Evolutionary conservation across 2,113 vertebrate species (phyloP), one percentile per base, ranked within the genome.

Genomic region (Nycticebus coucang): DNA sequence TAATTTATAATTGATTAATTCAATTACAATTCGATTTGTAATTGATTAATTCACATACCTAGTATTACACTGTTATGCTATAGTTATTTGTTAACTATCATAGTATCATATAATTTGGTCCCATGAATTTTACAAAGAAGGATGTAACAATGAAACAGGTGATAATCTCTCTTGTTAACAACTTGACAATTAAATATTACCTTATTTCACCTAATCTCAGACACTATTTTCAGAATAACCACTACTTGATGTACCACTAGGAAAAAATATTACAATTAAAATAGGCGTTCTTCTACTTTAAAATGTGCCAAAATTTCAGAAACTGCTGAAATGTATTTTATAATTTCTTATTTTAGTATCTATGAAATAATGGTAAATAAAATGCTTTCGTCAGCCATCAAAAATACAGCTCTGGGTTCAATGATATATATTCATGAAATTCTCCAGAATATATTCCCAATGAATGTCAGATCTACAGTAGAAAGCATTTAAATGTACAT

Each of bases 31-130:
- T 41, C 41, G 5, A 41, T 41, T 41, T 41, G 87, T 13, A 81
- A 96, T 83, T 91, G 21, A 93, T 59, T n/a, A 91, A 80, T 77
- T 62, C 26, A 87, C n/a, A 78, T 93, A 69, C 72, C n/a, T 2
- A 8, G 13, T 10, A 14, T 55, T 78, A 5, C 33, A 57, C 0
- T 69, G 26, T 81, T 89, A 35, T 18, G 83, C 57, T 89, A 72
- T 55, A 87, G 17, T 18, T 69, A 72, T 72, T 53, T 93, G 11
- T 8, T 45, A 91, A 33, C 17, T 88, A 77, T 8, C 28, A 88
- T 69, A 66, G 9, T 21, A 78, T 68, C 37, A 26, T 66, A 5
- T 69, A 74, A 57, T 89, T 77, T 77, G 55, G 13, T 66, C 33
- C 86, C 11, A 75, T 13, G 14, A 45, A 75, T 96, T 87, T 71